A percentile compares a stretch with the other conserved stretches of the same genome.
Conservation (phyloP, 2,113 vertebrate species). For the Leptocoma aspasia region DNA sequence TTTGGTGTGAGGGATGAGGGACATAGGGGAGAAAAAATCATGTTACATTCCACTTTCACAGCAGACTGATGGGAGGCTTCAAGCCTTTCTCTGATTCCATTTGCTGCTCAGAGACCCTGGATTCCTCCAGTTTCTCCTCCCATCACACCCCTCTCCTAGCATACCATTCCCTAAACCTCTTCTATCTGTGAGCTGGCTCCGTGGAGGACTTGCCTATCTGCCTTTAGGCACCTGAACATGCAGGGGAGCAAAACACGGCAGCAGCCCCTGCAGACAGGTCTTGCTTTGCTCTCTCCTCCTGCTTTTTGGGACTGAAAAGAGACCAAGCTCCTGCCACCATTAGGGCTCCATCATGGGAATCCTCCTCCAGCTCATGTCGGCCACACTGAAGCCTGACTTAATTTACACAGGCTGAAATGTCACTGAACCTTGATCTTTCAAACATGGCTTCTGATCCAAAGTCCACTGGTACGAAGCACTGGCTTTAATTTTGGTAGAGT, state of each 20-base stretch:
- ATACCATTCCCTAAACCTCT: background rate
- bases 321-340: background rate
- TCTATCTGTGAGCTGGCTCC: background rate
- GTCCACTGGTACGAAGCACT: background rate
- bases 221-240: background rate
- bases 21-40: slow-evolving; percentile 63
- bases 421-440: background rate
- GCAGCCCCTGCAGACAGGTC: background rate
- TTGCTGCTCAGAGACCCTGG: background rate
- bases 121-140: background rate
- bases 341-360: background rate
- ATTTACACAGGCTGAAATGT: background rate
- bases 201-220: rapidly evolving
- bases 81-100: slow-evolving; percentile 5
- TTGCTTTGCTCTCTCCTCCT: background rate
- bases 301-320: background rate
- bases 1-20: slow-evolving; percentile 68
- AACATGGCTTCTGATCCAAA: background rate
- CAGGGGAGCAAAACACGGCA: background rate
- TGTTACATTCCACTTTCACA: slow-evolving; percentile 63
- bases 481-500: background rate
- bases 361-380: background rate
- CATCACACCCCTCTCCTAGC: background rate
- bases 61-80: slow-evolving; percentile 19
- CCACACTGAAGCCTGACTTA: background rate